Percentiles rank a stretch among this genome's conserved stretches.
These are phyloP conservation scores for Cygnus atratus DNA, from an alignment of 2,113 vertebrate species.

Conservation along the genomic window DNA sequence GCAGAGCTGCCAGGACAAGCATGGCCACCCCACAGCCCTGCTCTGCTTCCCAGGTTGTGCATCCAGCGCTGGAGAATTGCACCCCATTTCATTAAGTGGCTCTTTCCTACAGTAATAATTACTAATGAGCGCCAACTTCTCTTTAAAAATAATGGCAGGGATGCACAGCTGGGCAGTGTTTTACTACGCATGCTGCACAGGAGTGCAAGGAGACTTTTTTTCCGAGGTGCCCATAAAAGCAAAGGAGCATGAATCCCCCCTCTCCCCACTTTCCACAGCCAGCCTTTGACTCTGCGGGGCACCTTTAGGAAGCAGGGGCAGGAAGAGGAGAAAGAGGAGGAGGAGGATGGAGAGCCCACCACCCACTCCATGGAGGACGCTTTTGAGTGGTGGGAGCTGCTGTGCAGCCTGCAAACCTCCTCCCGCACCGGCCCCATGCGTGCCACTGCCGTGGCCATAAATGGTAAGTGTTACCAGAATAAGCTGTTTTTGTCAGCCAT, in stretches of 20 bases:
- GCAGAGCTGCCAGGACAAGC: background rate
- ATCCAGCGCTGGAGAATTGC: background rate
- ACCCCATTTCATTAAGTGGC: background rate
- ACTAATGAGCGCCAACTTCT: background rate
- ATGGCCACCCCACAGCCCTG: fast-evolving
- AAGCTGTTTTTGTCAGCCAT: conserved; percentile 1
- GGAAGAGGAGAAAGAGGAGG: background rate
- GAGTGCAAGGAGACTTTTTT: background rate
- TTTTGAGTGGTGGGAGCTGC: background rate
- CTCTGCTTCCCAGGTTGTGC: background rate
- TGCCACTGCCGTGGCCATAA: background rate
- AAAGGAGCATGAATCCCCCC: background rate
- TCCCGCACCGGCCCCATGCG: fast-evolving
- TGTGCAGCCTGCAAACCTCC: background rate
- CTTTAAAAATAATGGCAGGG: background rate
- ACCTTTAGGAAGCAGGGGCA: background rate
- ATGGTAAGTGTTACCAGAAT: conserved; percentile 21
- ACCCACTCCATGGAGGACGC: background rate
- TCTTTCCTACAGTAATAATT: background rate
- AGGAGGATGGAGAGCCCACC: background rate
- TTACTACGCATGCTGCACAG: fast-evolving
- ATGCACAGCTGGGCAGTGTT: background rate
- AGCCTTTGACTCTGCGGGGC: fast-evolving
- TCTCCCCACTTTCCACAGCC: background rate
- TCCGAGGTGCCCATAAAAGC: fast-evolving